phyloP scores from a whole-genome alignment of 2,888 invertebrate species.

The Mythimna lalbum region DNA sequence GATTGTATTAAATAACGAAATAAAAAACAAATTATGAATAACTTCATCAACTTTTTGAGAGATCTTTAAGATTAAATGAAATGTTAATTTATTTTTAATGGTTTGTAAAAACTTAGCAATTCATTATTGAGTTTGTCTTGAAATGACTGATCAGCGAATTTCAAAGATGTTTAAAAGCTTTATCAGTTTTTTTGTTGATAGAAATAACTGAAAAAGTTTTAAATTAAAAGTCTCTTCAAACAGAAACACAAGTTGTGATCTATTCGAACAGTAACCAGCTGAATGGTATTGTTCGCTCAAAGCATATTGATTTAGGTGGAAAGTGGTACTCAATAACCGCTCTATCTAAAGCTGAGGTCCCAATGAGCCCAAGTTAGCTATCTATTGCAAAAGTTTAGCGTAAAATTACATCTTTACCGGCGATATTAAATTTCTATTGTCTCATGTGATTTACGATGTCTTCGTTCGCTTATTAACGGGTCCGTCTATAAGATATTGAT shows the following conservation, averaged over 20 bases:
- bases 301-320: slow-evolving; percentile 82
- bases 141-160: not conserved
- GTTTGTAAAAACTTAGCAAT: slow-evolving; percentile 6
- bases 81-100: slow-evolving; percentile 27
- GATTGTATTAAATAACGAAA: slow-evolving; percentile 37
- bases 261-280: slow-evolving; percentile 62
- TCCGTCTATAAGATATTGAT: slow-evolving; percentile 74
- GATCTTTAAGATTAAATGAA: slow-evolving; percentile 18
- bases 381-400: slow-evolving; percentile 86
- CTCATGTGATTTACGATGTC: slow-evolving; percentile 82
- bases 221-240: slow-evolving; percentile 36
- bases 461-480: slow-evolving; percentile 78
- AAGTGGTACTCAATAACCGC: slow-evolving; percentile 81
- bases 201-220: slow-evolving; percentile 17
- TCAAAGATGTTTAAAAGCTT: not conserved
- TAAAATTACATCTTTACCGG: slow-evolving; percentile 85
- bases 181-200: not conserved
- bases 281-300: slow-evolving; percentile 77
- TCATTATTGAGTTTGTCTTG: not conserved
- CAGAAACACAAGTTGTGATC: slow-evolving; percentile 65
- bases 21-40: slow-evolving; percentile 36
- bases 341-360: slow-evolving; percentile 76
- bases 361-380: slow-evolving; percentile 82
- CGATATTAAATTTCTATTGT: slow-evolving; percentile 89
- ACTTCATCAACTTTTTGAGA: slow-evolving; percentile 36